Base-by-base conservation (phyloP, 2,797 vertebrate genomes). In the Iguana delicatissima region DNA sequence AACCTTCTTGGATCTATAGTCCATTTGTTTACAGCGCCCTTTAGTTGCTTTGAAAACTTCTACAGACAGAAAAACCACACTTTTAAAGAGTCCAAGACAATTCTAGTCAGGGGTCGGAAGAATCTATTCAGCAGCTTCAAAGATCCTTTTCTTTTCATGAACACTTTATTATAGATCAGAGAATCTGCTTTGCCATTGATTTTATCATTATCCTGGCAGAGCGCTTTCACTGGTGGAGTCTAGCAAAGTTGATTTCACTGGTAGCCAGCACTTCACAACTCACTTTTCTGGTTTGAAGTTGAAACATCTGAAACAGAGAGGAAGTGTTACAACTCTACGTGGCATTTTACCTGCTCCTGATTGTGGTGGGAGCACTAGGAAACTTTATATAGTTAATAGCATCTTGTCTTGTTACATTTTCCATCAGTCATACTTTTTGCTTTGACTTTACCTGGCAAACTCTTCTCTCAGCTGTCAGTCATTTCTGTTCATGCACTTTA, bases 151-250 rank as follows among this genome's bases (percentile, higher is more conserved):
- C 2, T 64, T 84, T 67, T 57, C 72, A 89, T 35, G 20, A 64
- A 52, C 26, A 72, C 13, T 59, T 57, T 59, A 55, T 32, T 59
- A 76, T 35, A 55, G 80, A 46, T 52, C 81, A 77, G 55, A 64
- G 7, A 64, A 26, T 35, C 84, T 55, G 22, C 14, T 52, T 32
- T 84, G 57, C n/a, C 46, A 38, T 50, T 77, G 73, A 79, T 84
- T 69, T 26, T 84, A 55, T 89, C 85, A 77, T 89, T 84, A 55
- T 46, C 57, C 72, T 76, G 59, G 55, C 80, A 62, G 13, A 82
- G 57, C 32, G 20, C 5, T 64, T 76, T 64, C 55, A 76, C 29
- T 13, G 26, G 35, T 89, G 57, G 57, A 69, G 29, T 32, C 67
- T 29, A 69, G 29, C 67, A 69, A 69, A 69, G 9, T 69, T 69